Evolutionary conservation across 2,797 vertebrate species (phyloP), one percentile per base, ranked within the genome.

Genomic region (Tenualosa thibaudeaui): DNA sequence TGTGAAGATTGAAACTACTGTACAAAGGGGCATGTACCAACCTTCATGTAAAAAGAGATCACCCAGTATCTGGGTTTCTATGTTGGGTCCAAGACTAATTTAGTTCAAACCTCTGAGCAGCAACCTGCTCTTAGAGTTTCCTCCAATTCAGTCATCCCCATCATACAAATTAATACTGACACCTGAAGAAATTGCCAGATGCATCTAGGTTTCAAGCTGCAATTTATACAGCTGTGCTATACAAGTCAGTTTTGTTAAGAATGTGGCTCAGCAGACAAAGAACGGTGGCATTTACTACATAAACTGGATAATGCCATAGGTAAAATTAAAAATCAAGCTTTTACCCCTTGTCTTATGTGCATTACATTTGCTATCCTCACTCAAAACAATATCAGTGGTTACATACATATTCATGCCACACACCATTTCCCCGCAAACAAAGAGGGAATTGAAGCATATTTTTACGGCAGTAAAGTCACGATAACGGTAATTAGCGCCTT

Each of bases 401-500:
- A 49, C 81, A 81, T 83, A 37, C 43, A 83, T 82, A 83, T 82
- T 51, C 81, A 82, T 81, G 85, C 83, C 81, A 88, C 68, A 83
- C 87, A 86, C 86, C 82, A 85, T 37, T 84, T 81, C 86, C 82
- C 56, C 50, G 37, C 68, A 82, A 53, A 62, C 81, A 87, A 87
- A 88, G 86, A 82, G 81, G 88, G 75, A 84, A 89, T 85, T 88
- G 82, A 86, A 53, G 86, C 12, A 60, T 82, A 81, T 91, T 91
- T 90, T 60, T 62, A 83, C 89, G 88, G 89, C 83, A 86, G 83
- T 84, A 85, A 88, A 82, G 85, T 83, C 81, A 87, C 89, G 89
- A 90, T 88, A 89, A 91, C 86, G 90, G 90, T 96, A 95, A 95
- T 96, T 94, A 95, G 92, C 86, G 91, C 92, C 91, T 94, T 93